A percentile compares a stretch with the other conserved stretches of the same genome.
phyloP scores from a whole-genome alignment of 2,113 vertebrate genomes.

The Thermophis baileyi region DNA sequence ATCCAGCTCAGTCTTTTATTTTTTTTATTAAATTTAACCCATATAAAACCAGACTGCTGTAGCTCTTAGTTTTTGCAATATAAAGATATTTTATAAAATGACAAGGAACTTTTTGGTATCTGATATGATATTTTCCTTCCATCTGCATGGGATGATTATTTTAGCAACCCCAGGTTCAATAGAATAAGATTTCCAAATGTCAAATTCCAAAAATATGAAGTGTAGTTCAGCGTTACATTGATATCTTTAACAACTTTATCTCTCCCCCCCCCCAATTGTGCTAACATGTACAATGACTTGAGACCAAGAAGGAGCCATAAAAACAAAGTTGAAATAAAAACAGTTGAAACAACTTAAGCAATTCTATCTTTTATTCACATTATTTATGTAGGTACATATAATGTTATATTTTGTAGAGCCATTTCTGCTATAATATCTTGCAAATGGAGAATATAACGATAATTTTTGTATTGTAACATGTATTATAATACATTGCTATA shows the following conservation, averaged over 20 bases:
- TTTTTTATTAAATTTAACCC: background rate
- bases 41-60: background rate
- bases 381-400: background rate
- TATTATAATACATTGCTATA: background rate
- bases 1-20: background rate
- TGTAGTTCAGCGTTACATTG: background rate
- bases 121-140: background rate
- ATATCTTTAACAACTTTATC: background rate
- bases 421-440: background rate
- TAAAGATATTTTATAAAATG: background rate
- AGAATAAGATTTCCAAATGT: background rate
- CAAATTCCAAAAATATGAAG: background rate
- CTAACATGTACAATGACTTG: background rate
- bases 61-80: background rate
- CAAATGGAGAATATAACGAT: background rate
- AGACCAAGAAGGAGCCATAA: background rate
- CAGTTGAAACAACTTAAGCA: background rate
- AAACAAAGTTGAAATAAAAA: background rate
- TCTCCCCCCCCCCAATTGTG: background rate
- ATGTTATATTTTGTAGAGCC: background rate
- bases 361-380: background rate
- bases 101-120: background rate
- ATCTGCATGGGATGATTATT: background rate
- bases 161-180: background rate
- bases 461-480: slow-evolving; percentile 10